Evolutionary conservation across 2,113 vertebrate species (phyloP).

Genomic region (Romanogobio albipinnatus): DNA sequence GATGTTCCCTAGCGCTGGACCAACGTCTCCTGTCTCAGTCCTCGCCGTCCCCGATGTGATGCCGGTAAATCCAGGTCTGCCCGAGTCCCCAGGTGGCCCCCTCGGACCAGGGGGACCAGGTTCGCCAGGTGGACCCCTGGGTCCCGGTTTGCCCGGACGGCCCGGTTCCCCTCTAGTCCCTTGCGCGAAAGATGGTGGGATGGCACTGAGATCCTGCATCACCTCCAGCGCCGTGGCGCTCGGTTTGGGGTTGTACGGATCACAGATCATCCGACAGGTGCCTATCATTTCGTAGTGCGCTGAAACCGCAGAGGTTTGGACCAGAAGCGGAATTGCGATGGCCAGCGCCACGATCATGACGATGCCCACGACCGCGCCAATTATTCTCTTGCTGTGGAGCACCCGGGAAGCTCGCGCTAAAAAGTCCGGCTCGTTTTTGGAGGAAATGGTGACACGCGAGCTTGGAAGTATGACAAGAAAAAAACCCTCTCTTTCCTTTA

Average conservation of each 20-base stretch:
- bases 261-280: slow-evolving; percentile 90
- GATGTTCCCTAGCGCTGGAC: slow-evolving; percentile 73
- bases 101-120: slow-evolving; percentile 83
- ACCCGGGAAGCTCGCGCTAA: slow-evolving; percentile 76
- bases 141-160: slow-evolving; percentile 83
- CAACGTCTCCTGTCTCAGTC: slow-evolving; percentile 74
- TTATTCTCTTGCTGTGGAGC: slow-evolving; percentile 74
- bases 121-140: slow-evolving; percentile 82
- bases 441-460: slow-evolving; percentile 77
- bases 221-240: slow-evolving; percentile 81
- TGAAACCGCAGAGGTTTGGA: slow-evolving; percentile 76
- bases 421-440: slow-evolving; percentile 77
- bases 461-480: slow-evolving; percentile 18
- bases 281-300: slow-evolving; percentile 93
- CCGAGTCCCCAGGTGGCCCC: slow-evolving; percentile 80
- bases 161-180: slow-evolving; percentile 82
- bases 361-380: slow-evolving; percentile 77
- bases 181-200: slow-evolving; percentile 76
- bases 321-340: slow-evolving; percentile 79
- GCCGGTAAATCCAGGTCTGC: slow-evolving; percentile 71
- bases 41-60: slow-evolving; percentile 69
- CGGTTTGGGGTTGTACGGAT: slow-evolving; percentile 80
- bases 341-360: slow-evolving; percentile 83
- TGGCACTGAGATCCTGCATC: slow-evolving; percentile 80
- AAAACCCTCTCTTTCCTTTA: not conserved